These are phyloP conservation scores for Melieria crassipennis DNA, from an alignment of 2,888 invertebrate genomes.

Conservation along the genomic window DNA sequence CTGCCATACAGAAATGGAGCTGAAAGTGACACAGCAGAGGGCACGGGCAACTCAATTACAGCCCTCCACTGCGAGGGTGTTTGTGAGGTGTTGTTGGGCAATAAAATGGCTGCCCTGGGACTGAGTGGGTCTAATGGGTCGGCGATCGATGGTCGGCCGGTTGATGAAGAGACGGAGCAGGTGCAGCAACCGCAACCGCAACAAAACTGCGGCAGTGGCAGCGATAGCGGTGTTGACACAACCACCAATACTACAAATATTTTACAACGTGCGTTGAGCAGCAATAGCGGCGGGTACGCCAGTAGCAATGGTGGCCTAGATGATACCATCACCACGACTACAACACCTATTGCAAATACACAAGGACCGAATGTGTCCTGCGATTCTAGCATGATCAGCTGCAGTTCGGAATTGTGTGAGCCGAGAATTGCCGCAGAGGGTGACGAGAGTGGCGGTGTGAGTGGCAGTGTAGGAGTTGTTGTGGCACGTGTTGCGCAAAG, in stretches of 20 bases:
- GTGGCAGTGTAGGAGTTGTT: slow-evolving; percentile 25
- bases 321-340: slow-evolving; percentile 8
- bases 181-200: not conserved
- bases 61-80: slow-evolving; percentile 38
- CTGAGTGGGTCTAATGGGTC: slow-evolving; percentile 44
- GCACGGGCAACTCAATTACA: too few relatives aligned
- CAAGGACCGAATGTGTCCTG: slow-evolving; percentile 69
- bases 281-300: slow-evolving; percentile 74
- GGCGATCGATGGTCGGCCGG: not conserved
- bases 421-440: slow-evolving; percentile 2
- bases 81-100: slow-evolving; percentile 49
- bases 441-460: slow-evolving; percentile 6
- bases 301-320: slow-evolving; percentile 67
- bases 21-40: not conserved
- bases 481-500: slow-evolving; percentile 44
- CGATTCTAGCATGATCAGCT: slow-evolving; percentile 81
- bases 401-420: slow-evolving; percentile 75
- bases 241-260: slow-evolving; percentile 51
- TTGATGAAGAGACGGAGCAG: too few relatives aligned
- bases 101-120: slow-evolving; percentile 57
- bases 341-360: not conserved
- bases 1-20: slow-evolving; percentile 18
- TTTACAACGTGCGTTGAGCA: slow-evolving; percentile 69
- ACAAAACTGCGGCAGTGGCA: slow-evolving; percentile 74
- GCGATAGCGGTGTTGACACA: slow-evolving; percentile 66